Base-by-base conservation (phyloP, 2,113 vertebrate species). In the Odontophorus gujanensis region DNA sequence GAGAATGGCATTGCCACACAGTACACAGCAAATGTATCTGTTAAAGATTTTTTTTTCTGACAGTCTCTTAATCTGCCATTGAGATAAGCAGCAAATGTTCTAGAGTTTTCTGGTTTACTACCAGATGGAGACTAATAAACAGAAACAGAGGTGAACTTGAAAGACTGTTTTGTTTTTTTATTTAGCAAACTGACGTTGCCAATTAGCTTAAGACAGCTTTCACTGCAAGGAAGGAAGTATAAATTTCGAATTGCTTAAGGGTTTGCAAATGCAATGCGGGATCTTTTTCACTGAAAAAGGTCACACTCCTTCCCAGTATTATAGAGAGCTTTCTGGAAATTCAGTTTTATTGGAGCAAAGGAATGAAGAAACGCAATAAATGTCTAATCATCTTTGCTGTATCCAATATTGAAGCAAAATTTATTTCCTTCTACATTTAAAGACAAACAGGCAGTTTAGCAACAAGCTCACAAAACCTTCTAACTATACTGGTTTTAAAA, bases 81-180 rank as follows among this genome's bases (percentile, higher is more conserved):
- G 78, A 89, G 53, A 69, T 32, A 25, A 53, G n/a, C 36, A 89
- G 77, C 43, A 69, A 81, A 81, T 66, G 69, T 69, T 89, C 75
- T 28, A 66, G 69, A 91, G 42, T n/a, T 91, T 89, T 76, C 71
- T 73, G 24, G n/a, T 73, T 43, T 38, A 59, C 55, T 81, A 65
- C 50, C 76, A 94, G 81, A 90, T 62, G 62, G 76, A 90, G 62
- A 65, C 13, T 61, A 81, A 81, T 74, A 92, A 77, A 92, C 18
- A 90, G 13, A 89, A 24, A 36, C 62, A 93, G 69, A 92, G 55
- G 38, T 89, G 47, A 95, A 91, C 81, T 22, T 94, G 67, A 85
- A 85, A 81, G 34, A 62, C 47, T 43, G 2, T 73, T 30, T 79
- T 45, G 50, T 34, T 34, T 86, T 91, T 66, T 88, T 89, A 72